A percentile compares a stretch with the other conserved stretches of the same genome.
Conservation (phyloP, 1,140 invertebrate genomes). For the Hesperophylax magnus region DNA sequence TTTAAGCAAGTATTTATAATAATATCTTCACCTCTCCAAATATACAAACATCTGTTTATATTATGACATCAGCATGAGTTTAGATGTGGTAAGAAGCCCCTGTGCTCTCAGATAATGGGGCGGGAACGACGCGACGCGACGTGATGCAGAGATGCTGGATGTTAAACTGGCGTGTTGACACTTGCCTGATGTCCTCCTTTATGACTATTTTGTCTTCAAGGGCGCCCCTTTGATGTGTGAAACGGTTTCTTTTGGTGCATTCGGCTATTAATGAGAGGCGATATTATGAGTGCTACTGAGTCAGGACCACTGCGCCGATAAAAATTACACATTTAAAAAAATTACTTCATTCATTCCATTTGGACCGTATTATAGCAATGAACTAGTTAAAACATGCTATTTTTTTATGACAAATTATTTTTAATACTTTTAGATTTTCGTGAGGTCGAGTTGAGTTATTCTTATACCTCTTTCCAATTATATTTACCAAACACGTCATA, state of each 20-base stretch:
- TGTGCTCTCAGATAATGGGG: neutral
- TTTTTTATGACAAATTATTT: no score
- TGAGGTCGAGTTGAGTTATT: no score
- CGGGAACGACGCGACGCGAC: constrained; percentile 17
- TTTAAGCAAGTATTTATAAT: no score
- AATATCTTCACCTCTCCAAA: no score
- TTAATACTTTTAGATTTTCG: no score
- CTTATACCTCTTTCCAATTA: no score
- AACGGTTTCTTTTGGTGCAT: constrained; percentile 49
- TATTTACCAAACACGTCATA: no score
- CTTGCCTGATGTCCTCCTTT: constrained; percentile 53
- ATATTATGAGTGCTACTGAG: constrained; percentile 34
- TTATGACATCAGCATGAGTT: no score
- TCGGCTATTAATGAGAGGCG: constrained; percentile 53
- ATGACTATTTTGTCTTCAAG: constrained; percentile 50
- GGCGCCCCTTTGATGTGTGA: constrained; percentile 53
- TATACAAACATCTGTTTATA: no score
- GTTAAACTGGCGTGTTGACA: constrained; percentile 57
- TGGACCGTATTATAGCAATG: no score
- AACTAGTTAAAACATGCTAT: no score
- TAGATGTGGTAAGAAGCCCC: no score
- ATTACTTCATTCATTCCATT: neutral
- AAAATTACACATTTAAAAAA: neutral
- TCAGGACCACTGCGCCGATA: constrained; percentile 33
- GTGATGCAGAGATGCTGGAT: constrained; percentile 42